These are phyloP conservation scores for Mantis religiosa DNA, from an alignment of 2,888 invertebrate genomes.

Conservation along the genomic window DNA sequence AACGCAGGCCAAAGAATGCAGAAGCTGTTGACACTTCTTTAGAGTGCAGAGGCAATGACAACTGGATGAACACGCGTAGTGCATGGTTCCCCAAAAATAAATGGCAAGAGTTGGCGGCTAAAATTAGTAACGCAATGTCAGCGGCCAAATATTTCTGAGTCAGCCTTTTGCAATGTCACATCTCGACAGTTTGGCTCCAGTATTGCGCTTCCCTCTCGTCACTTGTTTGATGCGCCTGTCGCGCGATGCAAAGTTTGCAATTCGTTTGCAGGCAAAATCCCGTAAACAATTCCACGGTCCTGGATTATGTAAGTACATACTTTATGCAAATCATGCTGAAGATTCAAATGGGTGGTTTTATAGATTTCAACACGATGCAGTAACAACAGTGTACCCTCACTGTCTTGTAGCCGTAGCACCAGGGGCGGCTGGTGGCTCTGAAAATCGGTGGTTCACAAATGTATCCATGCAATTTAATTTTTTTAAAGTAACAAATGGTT, in stretches of 20 bases:
- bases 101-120: not conserved
- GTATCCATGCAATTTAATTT: too few species aligned
- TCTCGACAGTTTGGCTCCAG: not conserved
- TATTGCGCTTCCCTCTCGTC: not conserved
- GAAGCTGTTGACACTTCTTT: not conserved
- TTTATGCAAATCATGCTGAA: too few species aligned
- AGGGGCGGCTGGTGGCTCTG: too few species aligned
- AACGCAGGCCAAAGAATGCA: not conserved
- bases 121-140: not conserved
- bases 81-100: not conserved
- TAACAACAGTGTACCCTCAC: too few species aligned
- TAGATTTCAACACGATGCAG: too few species aligned
- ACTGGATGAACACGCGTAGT: not conserved
- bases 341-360: too few species aligned
- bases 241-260: not conserved
- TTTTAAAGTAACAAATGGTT: too few species aligned
- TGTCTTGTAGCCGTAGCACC: too few species aligned
- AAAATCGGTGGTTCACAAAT: too few species aligned
- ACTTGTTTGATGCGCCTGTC: not conserved
- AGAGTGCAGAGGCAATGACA: not conserved
- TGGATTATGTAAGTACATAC: too few species aligned
- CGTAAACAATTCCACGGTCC: too few species aligned
- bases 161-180: not conserved
- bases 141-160: constrained; percentile 6
- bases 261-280: too few species aligned